phyloP scores from a whole-genome alignment of 2,797 vertebrate genomes.

The Takifugu rubripes region DNA sequence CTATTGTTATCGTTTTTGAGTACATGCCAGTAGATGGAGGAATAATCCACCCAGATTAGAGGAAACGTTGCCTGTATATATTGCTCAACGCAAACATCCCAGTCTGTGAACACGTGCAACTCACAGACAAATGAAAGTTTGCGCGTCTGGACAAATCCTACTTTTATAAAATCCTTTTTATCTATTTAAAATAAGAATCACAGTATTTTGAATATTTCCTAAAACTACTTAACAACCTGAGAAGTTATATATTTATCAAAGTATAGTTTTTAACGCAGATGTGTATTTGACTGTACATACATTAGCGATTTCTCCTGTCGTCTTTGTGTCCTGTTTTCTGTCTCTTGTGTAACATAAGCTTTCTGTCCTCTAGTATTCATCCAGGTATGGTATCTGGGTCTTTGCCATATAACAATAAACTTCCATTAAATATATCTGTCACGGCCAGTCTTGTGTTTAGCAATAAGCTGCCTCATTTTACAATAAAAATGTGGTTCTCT shows the following conservation, averaged over 20 bases:
- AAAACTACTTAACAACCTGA: conserved; percentile 76
- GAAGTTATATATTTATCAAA: conserved; percentile 84
- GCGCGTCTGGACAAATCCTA: conserved; percentile 75
- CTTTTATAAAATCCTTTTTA: conserved; percentile 88
- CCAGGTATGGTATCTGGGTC: conserved; percentile 81
- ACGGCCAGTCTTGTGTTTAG: not conserved
- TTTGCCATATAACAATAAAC: conserved; percentile 91
- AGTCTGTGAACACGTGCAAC: conserved; percentile 2
- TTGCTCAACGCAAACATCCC: conserved; percentile 23
- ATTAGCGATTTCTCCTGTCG: conserved; percentile 51
- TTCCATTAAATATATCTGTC: conserved; percentile 48
- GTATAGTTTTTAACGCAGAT: conserved; percentile 82
- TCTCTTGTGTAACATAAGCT: conserved; percentile 56
- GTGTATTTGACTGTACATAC: conserved; percentile 78
- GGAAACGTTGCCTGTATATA: conserved; percentile 46
- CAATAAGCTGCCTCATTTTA: not conserved
- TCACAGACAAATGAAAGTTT: conserved; percentile 19
- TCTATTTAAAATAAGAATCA: conserved; percentile 82
- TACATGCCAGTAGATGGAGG: conserved; percentile 13
- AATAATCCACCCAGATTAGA: conserved; percentile 27
- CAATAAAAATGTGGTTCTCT: too few relatives aligned
- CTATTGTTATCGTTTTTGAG: conserved; percentile 7
- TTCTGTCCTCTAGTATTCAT: conserved; percentile 66
- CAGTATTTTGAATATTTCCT: conserved; percentile 92
- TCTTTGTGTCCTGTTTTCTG: conserved; percentile 27